These are phyloP conservation scores for Metallyticus violacea DNA, from an alignment of 2,888 invertebrate genomes.

Conservation along the genomic window DNA sequence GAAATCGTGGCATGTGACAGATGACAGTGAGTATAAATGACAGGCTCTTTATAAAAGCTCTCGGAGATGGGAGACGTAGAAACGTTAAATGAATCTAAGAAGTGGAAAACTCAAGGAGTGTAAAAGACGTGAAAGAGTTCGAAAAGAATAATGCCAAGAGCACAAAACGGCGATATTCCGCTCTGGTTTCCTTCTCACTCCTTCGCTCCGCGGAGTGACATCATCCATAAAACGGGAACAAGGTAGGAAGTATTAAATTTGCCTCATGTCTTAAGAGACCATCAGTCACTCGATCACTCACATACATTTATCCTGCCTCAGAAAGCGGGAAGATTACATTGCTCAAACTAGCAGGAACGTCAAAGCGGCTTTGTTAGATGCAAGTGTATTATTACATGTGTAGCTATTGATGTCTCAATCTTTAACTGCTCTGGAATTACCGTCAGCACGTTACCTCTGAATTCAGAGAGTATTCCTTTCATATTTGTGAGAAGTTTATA, in stretches of 20 bases:
- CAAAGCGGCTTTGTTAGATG: too few species aligned
- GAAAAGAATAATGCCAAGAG: neutral
- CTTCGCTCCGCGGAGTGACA: neutral
- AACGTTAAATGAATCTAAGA: neutral
- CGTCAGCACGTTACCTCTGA: too few species aligned
- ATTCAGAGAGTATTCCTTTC: too few species aligned
- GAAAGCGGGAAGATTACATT: neutral
- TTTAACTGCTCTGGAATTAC: too few species aligned
- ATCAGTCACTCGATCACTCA: neutral
- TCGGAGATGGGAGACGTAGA: neutral
- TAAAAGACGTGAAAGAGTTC: neutral
- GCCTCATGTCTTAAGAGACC: neutral
- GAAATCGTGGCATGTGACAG: neutral
- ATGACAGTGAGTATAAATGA: neutral
- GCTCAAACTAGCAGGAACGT: neutral
- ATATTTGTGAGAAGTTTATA: too few species aligned
- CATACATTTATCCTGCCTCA: neutral
- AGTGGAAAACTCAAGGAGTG: neutral
- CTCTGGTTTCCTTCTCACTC: neutral
- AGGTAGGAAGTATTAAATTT: neutral
- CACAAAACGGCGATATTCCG: neutral
- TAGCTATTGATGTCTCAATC: too few species aligned
- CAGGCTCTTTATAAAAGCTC: neutral
- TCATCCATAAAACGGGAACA: neutral
- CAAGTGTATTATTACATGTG: too few species aligned